phyloP scores from a whole-genome alignment of 2,797 vertebrate species.

The Okamejei kenojei region DNA sequence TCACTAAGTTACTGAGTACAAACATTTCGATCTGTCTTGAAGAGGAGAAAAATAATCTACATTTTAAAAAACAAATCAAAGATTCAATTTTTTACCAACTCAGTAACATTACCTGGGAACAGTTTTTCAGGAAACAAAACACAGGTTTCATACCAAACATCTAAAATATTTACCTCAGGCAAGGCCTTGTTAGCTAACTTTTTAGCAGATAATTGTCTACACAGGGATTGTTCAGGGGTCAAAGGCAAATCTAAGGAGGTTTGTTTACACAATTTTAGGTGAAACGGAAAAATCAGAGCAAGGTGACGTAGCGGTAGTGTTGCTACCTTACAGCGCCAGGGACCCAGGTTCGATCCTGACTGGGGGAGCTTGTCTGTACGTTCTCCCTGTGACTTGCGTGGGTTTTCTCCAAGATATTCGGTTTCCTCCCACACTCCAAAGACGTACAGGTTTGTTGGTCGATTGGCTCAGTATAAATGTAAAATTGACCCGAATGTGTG shows the following conservation, averaged over 20 bases:
- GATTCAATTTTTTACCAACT: neutral
- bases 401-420: too few relatives aligned
- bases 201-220: neutral
- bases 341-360: too few relatives aligned
- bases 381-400: too few relatives aligned
- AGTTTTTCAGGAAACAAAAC: neutral
- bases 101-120: neutral
- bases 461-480: too few relatives aligned
- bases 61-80: neutral
- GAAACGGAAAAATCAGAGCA: neutral
- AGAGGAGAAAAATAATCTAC: neutral
- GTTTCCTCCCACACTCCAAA: too few relatives aligned
- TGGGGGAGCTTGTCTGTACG: too few relatives aligned
- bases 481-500: too few relatives aligned
- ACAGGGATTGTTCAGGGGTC: neutral
- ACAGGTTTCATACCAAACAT: neutral
- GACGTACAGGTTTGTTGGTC: too few relatives aligned
- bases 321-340: too few relatives aligned
- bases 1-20: neutral
- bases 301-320: too few relatives aligned
- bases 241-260: neutral
- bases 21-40: neutral
- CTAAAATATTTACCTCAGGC: neutral
- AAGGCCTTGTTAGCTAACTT: neutral
- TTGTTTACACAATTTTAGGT: neutral